phyloP scores from a whole-genome alignment of 2,888 invertebrate genomes.

The Calameuta filiformis region DNA sequence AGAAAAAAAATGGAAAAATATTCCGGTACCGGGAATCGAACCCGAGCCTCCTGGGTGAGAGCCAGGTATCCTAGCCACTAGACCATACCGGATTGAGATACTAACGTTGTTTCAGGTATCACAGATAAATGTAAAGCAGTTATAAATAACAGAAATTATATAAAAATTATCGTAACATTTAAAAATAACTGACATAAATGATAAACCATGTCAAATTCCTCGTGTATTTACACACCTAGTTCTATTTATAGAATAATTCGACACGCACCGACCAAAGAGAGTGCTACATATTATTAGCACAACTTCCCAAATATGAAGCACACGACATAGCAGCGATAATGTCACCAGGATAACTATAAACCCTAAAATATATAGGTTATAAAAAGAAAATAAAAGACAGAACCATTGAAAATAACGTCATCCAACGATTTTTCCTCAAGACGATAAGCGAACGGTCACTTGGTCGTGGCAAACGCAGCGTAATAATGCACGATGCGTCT shows the following conservation, averaged over 20 bases:
- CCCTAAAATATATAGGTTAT: background rate
- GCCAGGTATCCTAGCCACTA: slow-evolving; percentile 74
- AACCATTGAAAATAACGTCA: background rate
- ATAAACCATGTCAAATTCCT: background rate
- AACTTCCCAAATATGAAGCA: background rate
- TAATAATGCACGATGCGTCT: slow-evolving; percentile 9
- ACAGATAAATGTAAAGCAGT: too few species aligned
- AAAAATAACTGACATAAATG: background rate
- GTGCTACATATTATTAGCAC: background rate
- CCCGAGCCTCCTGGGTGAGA: slow-evolving; percentile 74
- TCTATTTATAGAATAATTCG: background rate
- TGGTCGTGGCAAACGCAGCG: background rate
- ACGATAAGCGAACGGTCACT: background rate
- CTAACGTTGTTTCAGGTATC: too few species aligned
- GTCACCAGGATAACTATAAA: background rate
- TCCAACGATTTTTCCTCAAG: background rate
- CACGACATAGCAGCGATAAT: background rate
- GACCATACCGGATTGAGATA: slow-evolving; percentile 64
- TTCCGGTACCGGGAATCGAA: slow-evolving; percentile 68
- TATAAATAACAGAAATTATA: too few species aligned
- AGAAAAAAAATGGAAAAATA: background rate
- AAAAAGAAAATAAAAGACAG: background rate
- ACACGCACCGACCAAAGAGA: background rate
- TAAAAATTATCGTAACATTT: too few species aligned
- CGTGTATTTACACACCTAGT: background rate